Base-by-base conservation (phyloP, 2,888 invertebrate species). In the Calliphora vomitoria region DNA sequence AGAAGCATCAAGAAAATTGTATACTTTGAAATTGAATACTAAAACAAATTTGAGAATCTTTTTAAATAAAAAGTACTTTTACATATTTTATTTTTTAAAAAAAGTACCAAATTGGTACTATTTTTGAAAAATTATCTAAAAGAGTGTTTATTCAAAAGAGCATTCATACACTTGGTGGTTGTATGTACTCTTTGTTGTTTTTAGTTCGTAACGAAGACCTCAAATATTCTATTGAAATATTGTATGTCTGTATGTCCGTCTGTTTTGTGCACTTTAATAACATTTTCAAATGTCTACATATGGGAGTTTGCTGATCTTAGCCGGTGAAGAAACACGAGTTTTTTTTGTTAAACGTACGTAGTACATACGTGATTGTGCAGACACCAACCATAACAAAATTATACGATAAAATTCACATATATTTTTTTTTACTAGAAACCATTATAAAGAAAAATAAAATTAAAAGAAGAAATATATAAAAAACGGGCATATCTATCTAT, bases 291-390 rank as follows among this genome's bases (percentile, higher is more conserved):
- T 50, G 75, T 64, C 86, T 76, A 60, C 80, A 81, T 47, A 81
- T 84, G 87, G 76, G 86, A 88, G 88, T 86, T 85, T 88, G 79
- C 69, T 83, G 86, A 88, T 88, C 86, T 82, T 83, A 76, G 86
- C 88, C 88, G 88, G 86, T 76, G 88, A 76, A 81, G 86, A 72
- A 82, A 83, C 87, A 82, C 74, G 6, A 47, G 58, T 62, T 74
- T 75, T 38, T 75, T 41, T 44, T 44, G 10, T 44, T 13, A 13
- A 41, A 62, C 62, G 79, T 53, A 18, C 53, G 3, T 18, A 44
- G 4, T 35, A 35, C 44, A 13, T 60, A 50, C 35, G 72, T 55
- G 25, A 25, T 53, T 60, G 31, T 62, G 50, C 50, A 60, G 38
- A 68, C n/a, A 44, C 8, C 3, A 41, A 60, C 8, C 47, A 79